Evolutionary conservation across 2,797 vertebrate species (phyloP).

Genomic region (Adrianichthys oophorus): DNA sequence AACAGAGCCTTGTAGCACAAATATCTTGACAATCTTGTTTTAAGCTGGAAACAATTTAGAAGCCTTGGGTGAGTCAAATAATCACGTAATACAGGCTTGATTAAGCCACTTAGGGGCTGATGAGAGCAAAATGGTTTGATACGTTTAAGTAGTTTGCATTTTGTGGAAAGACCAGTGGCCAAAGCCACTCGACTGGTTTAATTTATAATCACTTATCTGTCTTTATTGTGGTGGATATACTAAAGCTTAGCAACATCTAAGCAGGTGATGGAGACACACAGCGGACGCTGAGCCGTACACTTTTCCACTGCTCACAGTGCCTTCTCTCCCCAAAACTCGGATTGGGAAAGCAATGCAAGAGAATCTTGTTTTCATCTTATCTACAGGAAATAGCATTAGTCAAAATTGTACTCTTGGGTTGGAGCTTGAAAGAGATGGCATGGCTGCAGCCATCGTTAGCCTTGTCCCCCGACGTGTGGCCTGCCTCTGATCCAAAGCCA

Average conservation of each 20-base stretch:
- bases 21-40: slow-evolving; percentile 71
- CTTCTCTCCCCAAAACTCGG: slow-evolving; percentile 45
- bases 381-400: slow-evolving; percentile 81
- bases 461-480: slow-evolving; percentile 70
- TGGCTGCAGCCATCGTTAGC: slow-evolving; percentile 71
- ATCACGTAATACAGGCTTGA: slow-evolving; percentile 63
- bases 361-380: slow-evolving; percentile 75
- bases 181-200: slow-evolving; percentile 20
- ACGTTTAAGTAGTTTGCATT: slow-evolving; percentile 21
- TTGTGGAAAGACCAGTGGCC: slow-evolving; percentile 17
- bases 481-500: slow-evolving; percentile 75
- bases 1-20: slow-evolving; percentile 41
- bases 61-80: slow-evolving; percentile 76
- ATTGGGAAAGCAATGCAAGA: slow-evolving; percentile 62
- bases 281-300: slow-evolving; percentile 14
- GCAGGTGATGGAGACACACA: slow-evolving; percentile 46
- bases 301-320: slow-evolving; percentile 21
- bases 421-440: slow-evolving; percentile 76
- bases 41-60: slow-evolving; percentile 79
- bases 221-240: background rate
- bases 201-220: slow-evolving; percentile 10
- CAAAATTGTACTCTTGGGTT: slow-evolving; percentile 77
- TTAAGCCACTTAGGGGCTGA: slow-evolving; percentile 69
- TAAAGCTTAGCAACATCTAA: slow-evolving; percentile 5
- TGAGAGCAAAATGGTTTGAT: slow-evolving; percentile 51